Conservation (phyloP, 2,797 vertebrate species). For the Heterohyrax brucei region DNA sequence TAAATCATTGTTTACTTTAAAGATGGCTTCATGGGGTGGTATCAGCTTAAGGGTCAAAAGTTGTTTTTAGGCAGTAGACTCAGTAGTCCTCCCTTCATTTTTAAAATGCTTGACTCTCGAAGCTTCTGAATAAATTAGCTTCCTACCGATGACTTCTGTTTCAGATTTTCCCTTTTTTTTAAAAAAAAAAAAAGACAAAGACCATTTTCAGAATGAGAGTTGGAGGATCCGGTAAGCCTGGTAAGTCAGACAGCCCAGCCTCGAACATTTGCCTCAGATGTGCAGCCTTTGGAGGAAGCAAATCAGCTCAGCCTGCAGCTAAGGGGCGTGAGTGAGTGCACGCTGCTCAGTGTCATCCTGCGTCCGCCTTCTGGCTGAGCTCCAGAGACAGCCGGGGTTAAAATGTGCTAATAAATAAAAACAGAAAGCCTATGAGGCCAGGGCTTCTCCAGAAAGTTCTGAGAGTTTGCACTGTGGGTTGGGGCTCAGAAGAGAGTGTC, state of each 20-base stretch:
- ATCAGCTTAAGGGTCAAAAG: not conserved
- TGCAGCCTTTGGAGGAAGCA: not conserved
- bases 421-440: not conserved
- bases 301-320: not conserved
- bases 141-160: not conserved
- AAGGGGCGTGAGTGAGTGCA: not conserved
- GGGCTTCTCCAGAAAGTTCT: not conserved
- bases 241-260: not conserved
- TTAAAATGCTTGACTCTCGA: not conserved
- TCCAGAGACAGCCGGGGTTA: not conserved
- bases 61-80: not conserved
- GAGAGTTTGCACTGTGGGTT: accelerated
- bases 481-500: not conserved
- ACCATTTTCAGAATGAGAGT: not conserved
- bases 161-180: not conserved
- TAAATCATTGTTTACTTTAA: not conserved
- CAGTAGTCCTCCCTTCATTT: not conserved
- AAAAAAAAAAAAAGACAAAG: not conserved
- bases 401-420: not conserved
- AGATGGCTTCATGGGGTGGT: not conserved
- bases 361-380: not conserved
- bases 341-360: not conserved
- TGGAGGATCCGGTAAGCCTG: not conserved
- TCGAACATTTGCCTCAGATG: not conserved
- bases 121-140: not conserved